Evolutionary conservation across 2,113 vertebrate species (phyloP).

Genomic region (Ciconia boyciana): DNA sequence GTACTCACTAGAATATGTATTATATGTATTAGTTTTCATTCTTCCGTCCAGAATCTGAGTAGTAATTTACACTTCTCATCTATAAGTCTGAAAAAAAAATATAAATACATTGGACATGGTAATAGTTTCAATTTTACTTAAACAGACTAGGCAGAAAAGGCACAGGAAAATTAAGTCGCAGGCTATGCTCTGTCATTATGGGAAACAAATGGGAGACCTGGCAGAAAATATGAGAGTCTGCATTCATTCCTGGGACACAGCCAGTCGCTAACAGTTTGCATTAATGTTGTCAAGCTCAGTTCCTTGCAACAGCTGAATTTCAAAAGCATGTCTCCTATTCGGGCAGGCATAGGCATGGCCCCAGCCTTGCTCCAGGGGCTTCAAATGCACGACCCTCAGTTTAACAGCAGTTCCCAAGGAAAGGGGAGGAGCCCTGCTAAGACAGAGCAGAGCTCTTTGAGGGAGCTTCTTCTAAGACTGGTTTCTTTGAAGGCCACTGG

Average conservation of each 20-base stretch:
- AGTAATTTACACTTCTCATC: not conserved
- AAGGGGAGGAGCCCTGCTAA: not conserved
- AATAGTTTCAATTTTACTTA: not conserved
- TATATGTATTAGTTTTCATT: not conserved
- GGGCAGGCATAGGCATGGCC: not conserved
- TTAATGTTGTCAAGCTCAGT: not conserved
- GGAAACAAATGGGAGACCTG: not conserved
- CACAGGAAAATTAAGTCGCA: not conserved
- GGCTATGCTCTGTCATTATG: not conserved
- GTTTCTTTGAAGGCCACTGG: not conserved
- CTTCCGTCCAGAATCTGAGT: not conserved
- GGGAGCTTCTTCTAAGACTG: not conserved
- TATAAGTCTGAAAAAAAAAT: not conserved
- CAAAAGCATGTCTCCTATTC: not conserved
- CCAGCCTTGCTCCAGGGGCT: not conserved
- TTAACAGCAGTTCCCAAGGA: not conserved
- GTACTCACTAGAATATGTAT: not conserved
- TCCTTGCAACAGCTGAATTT: not conserved
- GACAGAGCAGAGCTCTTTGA: not conserved
- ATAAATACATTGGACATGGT: not conserved
- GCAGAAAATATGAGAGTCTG: not conserved
- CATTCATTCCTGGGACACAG: not conserved
- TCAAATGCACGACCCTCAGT: not conserved
- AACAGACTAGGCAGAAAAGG: not conserved
- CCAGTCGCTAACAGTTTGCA: not conserved